Percentiles rank a stretch among this genome's conserved stretches.
Conservation (phyloP, 2,888 invertebrate genomes). For the Papilio gigon region DNA sequence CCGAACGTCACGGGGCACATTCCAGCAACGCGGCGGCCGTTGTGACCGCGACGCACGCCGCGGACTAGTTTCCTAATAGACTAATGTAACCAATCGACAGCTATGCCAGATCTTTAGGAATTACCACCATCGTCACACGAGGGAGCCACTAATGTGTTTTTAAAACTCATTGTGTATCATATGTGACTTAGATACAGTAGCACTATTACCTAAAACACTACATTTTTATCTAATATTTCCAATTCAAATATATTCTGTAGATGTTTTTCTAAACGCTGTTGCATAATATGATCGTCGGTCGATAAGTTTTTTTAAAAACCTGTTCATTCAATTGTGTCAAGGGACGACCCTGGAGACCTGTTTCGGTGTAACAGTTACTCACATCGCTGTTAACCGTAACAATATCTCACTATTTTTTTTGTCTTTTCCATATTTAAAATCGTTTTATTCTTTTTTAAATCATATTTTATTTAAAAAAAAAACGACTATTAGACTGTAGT, state of each 20-base stretch:
- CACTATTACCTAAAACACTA: not conserved
- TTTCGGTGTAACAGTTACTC: constrained; percentile 35
- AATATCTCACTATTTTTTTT: constrained; percentile 15
- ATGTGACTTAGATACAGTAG: not conserved
- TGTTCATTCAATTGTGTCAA: constrained; percentile 45
- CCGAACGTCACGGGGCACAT: constrained; percentile 11
- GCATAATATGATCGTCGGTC: constrained; percentile 21
- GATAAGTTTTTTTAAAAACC: constrained; percentile 41
- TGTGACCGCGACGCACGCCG: constrained; percentile 22
- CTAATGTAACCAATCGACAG: constrained; percentile 32
- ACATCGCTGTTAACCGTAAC: constrained; percentile 31
- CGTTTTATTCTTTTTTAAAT: not conserved
- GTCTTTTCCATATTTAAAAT: constrained; percentile 2
- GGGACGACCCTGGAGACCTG: constrained; percentile 43
- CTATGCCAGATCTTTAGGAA: constrained; percentile 21
- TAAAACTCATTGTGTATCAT: not conserved
- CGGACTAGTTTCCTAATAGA: constrained; percentile 28
- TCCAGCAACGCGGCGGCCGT: constrained; percentile 11
- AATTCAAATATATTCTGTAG: not conserved
- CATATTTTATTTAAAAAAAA: not conserved
- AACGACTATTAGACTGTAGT: not conserved
- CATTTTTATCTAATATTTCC: not conserved
- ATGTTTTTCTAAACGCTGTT: constrained; percentile 26
- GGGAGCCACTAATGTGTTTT: not conserved
- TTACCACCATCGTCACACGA: constrained; percentile 11